Conservation (phyloP, 2,113 vertebrate genomes). For the Ia io region DNA sequence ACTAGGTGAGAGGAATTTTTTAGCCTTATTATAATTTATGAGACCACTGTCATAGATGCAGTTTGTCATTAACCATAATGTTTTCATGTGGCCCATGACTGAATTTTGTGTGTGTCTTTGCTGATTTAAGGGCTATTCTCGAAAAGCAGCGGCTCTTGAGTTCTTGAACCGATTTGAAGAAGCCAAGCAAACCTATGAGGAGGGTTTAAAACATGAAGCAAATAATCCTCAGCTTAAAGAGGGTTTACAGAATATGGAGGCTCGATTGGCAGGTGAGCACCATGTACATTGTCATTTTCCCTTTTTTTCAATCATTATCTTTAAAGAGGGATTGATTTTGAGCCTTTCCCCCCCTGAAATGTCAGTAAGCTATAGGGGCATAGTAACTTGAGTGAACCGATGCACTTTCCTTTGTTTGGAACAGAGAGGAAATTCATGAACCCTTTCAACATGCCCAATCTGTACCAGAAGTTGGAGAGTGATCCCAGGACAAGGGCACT, state of each 20-base stretch:
- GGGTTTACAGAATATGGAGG: slow-evolving; percentile 92
- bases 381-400: rapidly evolving
- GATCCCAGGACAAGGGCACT: slow-evolving; percentile 89
- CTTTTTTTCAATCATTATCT: background rate
- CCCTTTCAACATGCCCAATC: slow-evolving; percentile 92
- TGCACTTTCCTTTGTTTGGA: background rate
- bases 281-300: rapidly evolving
- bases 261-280: slow-evolving; percentile 85
- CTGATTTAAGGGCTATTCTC: slow-evolving; percentile 89
- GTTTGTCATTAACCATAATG: background rate
- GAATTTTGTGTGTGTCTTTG: background rate
- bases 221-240: slow-evolving; percentile 92
- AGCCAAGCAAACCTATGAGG: slow-evolving; percentile 92
- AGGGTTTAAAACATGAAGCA: slow-evolving; percentile 91
- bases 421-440: slow-evolving; percentile 93
- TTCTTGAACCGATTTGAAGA: slow-evolving; percentile 93
- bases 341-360: rapidly evolving
- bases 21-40: background rate
- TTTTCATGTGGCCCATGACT: background rate
- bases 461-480: slow-evolving; percentile 90
- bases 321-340: background rate
- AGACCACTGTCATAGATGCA: background rate
- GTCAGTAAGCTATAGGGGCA: background rate
- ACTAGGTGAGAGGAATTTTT: background rate
- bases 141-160: slow-evolving; percentile 94